These are phyloP conservation scores for Gallinago media DNA, from an alignment of 2,113 vertebrate genomes.

Conservation along the genomic window DNA sequence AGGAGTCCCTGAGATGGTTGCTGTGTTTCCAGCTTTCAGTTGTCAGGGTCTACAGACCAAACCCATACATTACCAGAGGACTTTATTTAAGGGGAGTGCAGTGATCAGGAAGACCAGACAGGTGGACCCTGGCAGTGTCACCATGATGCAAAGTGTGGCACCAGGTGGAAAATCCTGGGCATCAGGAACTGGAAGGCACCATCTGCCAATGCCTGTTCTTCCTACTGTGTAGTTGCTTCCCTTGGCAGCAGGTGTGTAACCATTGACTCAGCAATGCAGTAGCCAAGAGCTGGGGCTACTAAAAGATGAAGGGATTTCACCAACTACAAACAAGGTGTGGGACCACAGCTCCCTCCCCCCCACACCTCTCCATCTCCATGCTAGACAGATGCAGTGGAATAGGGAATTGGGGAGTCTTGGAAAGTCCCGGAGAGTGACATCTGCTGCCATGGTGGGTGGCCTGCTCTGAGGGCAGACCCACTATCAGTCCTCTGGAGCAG, in stretches of 20 bases:
- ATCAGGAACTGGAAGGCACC: background rate
- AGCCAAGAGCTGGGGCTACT: background rate
- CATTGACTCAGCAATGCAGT: background rate
- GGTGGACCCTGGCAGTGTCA: background rate
- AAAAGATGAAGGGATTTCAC: background rate
- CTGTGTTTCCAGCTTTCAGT: background rate
- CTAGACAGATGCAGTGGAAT: background rate
- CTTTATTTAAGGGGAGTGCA: background rate
- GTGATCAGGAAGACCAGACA: background rate
- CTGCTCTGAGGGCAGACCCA: background rate
- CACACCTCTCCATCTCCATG: background rate
- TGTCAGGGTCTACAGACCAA: background rate
- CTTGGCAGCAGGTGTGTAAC: background rate
- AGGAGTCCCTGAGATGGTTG: background rate
- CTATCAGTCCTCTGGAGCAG: background rate
- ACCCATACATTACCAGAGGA: background rate
- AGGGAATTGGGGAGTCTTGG: background rate
- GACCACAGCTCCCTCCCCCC: background rate
- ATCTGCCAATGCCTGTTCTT: background rate
- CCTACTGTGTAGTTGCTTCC: background rate
- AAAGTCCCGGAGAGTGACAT: background rate
- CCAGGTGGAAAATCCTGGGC: background rate
- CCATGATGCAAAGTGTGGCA: rapidly evolving
- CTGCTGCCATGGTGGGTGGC: background rate
- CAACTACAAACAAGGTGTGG: rapidly evolving